Base-by-base conservation (phyloP, 2,888 invertebrate species). In the Plemyria rubiginata region DNA sequence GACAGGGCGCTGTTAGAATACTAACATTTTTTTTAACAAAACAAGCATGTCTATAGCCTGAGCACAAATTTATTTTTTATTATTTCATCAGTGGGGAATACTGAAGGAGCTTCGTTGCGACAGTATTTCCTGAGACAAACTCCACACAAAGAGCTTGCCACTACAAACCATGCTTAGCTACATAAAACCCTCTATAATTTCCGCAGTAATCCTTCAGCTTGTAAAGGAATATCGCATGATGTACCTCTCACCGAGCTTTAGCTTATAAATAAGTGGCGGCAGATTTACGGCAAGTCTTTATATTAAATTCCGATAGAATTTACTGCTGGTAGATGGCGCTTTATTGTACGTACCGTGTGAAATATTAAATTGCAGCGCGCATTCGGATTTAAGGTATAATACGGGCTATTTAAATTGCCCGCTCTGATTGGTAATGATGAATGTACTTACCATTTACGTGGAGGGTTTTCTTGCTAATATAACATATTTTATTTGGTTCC, bases 231-330 rank as follows among this genome's bases (percentile, higher is more conserved):
- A 81, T 80, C 70, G 67, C 67, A 67, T 76, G 75, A 76, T 70
- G 72, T 79, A 84, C 76, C 80, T 71, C 76, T 76, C 81, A 78
- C 78, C 78, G 80, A 82, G 82, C 76, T 78, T 79, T 75, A 63
- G 73, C 76, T 76, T 78, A 80, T 80, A 78, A 78, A 87, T 89
- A 88, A 87, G 84, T 85, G 84, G 59, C 63, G 59, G 58, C 68
- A 76, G 86, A 87, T 88, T 87, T 86, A 87, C 80, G 79, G 77
- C 73, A 76, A 74, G 78, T 75, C 81, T 80, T 85, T 84, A 86
- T 88, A 88, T 88, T 88, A 89, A 87, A 88, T 86, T 88, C 85
- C 82, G 62, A 82, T 82, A 74, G 79, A 84, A 86, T 87, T 88
- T 88, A 86, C 78, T 73, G 70, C 60, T 57, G 68, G 68, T 59